Base-by-base conservation (phyloP, 2,113 vertebrate species). In the Oophaga pumilio region DNA sequence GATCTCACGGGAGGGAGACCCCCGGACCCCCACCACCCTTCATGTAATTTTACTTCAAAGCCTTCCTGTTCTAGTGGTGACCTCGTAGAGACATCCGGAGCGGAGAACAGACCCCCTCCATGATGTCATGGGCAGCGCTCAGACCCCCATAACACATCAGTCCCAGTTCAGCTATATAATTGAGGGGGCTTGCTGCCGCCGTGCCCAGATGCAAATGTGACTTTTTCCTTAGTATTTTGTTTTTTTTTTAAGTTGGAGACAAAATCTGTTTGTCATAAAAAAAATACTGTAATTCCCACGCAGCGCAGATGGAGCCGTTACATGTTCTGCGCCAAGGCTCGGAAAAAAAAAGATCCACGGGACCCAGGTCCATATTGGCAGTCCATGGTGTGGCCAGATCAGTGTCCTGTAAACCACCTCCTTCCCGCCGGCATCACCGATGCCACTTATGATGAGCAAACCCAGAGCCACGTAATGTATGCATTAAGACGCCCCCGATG, bases 1-100 rank as follows among this genome's bases (percentile, higher is more conserved):
- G 74, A 68, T 78, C 84, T 86, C 85, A 78, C 8, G 68, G 69
- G 57, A 33, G 33, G 66, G 76, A 77, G 52, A 22, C 78, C 28
- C 69, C n/a, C 76, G 18, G 12, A 15, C 71, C 69, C 69, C 22
- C 69, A 33, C 20, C 33, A 43, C 18, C 76, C 18, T 17, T 17
- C 59, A 66, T 15, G 24, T 79, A 79, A 14, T 26, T 33, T 57
- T 22, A 68, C 60, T 62, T 86, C 62, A 86, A 86, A 87, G 85
- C 20, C 24, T 69, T 49, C 26, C 73, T 57, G 84, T 5, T 85
- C 43, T 50, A 26, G 43, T n/a, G 11, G 66, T 50, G 71, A 68
- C 43, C 73, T 76, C 59, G 15, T 26, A n/a, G 57, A 79, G 22
- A 79, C 85, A 86, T 86, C 85, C 76, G 85, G 49, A 14, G 49